Base-by-base conservation (phyloP, 2,113 vertebrate species). In the Oostethus manadensis region DNA sequence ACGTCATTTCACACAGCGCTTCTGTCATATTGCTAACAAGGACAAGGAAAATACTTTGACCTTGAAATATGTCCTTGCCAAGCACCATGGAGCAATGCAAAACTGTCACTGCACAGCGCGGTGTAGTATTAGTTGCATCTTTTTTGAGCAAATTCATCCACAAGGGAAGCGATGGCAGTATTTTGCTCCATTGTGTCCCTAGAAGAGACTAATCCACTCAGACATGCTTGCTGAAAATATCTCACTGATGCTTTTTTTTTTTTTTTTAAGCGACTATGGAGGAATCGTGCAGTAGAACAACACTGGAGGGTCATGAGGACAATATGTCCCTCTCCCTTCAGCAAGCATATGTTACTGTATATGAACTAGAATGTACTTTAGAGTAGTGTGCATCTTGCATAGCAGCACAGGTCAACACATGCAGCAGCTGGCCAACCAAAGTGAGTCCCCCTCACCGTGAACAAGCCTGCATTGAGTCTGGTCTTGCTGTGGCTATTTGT, bases 151-250 rank as follows among this genome's bases (percentile, higher is more conserved):
- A 23, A 77, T 73, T 57, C 21, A 44, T 60, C 68, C 58, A 47
- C 60, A 62, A 44, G 54, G 23, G 51, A 43, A 40, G 66, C 33
- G 71, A 63, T 58, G 6, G 3, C 20, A 76, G 51, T 26, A 61
- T 69, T 80, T 76, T 53, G 54, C 59, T 75, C 58, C 59, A 48
- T 71, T 70, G 47, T 64, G 44, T 73, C 77, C 71, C 66, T 81
- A 77, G 74, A 78, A 83, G 76, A 73, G 77, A 72, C 60, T 82
- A 82, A 86, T 86, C 79, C 71, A 74, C 44, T 82, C 76, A 73
- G 81, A 79, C 76, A 84, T 57, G 56, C 64, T 35, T 26, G 67
- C 77, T 82, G 79, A 80, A 84, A 84, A 82, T 84, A 84, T 82
- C 77, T 62, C 66, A 68, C 57, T 70, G 68, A 65, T 71, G 35